Conservation (phyloP, 2,113 vertebrate species). For the Carassius carassius region DNA sequence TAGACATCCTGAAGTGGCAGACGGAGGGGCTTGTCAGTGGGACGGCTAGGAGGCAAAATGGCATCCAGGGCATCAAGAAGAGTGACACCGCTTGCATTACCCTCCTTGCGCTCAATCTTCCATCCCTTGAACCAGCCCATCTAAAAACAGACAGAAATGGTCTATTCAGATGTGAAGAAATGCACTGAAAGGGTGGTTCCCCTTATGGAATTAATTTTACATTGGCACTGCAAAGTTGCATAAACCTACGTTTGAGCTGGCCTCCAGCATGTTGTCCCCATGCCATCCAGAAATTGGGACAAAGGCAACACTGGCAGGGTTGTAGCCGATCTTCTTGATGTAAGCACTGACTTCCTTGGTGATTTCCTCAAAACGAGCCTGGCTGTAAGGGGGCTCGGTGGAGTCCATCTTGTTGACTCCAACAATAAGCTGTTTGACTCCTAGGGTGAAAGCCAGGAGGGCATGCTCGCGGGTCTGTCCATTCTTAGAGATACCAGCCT, state of each 20-base stretch:
- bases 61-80: constrained; percentile 78
- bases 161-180: neutral
- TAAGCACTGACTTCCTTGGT: constrained; percentile 79
- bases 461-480: constrained; percentile 70
- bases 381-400: constrained; percentile 79
- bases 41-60: constrained; percentile 72
- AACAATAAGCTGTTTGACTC: constrained; percentile 77
- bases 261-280: constrained; percentile 80
- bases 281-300: constrained; percentile 82
- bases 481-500: constrained; percentile 70
- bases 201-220: no score
- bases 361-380: constrained; percentile 77
- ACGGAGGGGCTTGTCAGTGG: constrained; percentile 76
- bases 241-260: constrained; percentile 69
- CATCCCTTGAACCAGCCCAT: constrained; percentile 81
- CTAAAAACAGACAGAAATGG: constrained; percentile 48
- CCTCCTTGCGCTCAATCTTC: constrained; percentile 78
- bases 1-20: constrained; percentile 83
- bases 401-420: constrained; percentile 83
- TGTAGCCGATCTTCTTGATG: constrained; percentile 84
- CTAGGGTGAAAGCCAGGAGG: constrained; percentile 68
- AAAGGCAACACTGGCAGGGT: constrained; percentile 73
- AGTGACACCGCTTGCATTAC: constrained; percentile 67
- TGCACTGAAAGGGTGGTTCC: neutral
- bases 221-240: rapidly evolving